phyloP scores from a whole-genome alignment of 2,888 invertebrate genomes.

The Drosophila yooni region DNA sequence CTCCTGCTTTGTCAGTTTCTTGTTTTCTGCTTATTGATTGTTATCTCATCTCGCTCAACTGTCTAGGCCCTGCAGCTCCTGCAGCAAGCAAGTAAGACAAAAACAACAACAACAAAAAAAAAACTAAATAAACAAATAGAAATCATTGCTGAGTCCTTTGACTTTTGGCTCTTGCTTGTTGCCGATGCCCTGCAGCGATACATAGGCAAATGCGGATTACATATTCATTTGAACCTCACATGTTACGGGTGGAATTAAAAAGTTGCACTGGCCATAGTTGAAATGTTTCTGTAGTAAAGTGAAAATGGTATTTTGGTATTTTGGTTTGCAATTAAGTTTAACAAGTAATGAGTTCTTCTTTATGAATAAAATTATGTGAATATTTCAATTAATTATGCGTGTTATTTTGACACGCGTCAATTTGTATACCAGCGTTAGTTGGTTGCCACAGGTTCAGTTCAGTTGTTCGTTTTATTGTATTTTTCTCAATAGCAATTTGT shows the following conservation, averaged over 20 bases:
- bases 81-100: constrained; percentile 10
- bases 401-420: neutral
- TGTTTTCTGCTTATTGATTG: constrained; percentile 59
- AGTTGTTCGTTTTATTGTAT: constrained; percentile 1
- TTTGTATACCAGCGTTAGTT: neutral
- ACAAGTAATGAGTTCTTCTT: neutral
- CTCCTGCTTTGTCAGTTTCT: constrained; percentile 50
- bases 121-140: constrained; percentile 13
- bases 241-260: neutral
- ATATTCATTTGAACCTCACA: neutral
- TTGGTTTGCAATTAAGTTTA: neutral
- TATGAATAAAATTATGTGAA: neutral
- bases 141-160: constrained; percentile 46
- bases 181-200: constrained; percentile 17
- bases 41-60: constrained; percentile 43
- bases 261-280: neutral
- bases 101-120: neutral
- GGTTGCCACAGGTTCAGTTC: constrained; percentile 9
- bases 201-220: constrained; percentile 19
- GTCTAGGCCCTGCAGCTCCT: constrained; percentile 6
- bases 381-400: neutral
- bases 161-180: constrained; percentile 36
- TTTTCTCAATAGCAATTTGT: constrained; percentile 18
- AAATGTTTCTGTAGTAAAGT: neutral
- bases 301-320: neutral